phyloP scores from a whole-genome alignment of 2,888 invertebrate species.

The Cetonia aurata region DNA sequence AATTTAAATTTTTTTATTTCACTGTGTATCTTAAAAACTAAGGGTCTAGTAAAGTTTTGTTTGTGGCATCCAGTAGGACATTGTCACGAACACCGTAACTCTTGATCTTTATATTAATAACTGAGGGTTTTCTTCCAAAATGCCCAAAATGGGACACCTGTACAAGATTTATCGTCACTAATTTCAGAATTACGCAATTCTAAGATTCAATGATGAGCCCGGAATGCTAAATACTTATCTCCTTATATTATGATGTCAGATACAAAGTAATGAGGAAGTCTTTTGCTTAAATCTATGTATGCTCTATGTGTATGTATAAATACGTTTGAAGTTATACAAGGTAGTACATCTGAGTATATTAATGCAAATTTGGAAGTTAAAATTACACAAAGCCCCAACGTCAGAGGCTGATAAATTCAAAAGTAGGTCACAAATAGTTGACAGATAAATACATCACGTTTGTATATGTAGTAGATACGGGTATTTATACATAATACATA shows the following conservation, averaged over 20 bases:
- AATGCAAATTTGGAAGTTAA: conserved; percentile 17
- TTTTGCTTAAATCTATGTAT: conserved; percentile 31
- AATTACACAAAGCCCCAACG: conserved; percentile 16
- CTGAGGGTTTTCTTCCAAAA: too few relatives aligned
- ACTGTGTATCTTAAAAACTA: too few relatives aligned
- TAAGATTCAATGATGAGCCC: not conserved
- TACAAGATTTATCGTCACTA: not conserved
- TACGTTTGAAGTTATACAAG: conserved; percentile 23
- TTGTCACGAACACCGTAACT: too few relatives aligned
- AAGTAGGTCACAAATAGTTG: conserved; percentile 22
- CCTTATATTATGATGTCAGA: not conserved
- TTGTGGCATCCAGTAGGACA: too few relatives aligned
- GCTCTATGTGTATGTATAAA: conserved; percentile 30
- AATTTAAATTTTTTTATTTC: too few relatives aligned
- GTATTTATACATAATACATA: not conserved
- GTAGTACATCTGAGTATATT: conserved; percentile 29
- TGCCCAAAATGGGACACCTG: too few relatives aligned
- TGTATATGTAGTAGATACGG: not conserved
- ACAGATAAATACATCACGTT: not conserved
- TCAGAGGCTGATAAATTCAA: conserved; percentile 10
- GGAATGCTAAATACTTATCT: not conserved
- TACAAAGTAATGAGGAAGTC: conserved; percentile 27
- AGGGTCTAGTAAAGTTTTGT: too few relatives aligned
- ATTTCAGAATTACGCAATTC: not conserved
- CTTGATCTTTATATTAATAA: too few relatives aligned